Evolutionary conservation across 1,140 invertebrate species (phyloP).

Genomic region (Zaprionus tsacasi): DNA sequence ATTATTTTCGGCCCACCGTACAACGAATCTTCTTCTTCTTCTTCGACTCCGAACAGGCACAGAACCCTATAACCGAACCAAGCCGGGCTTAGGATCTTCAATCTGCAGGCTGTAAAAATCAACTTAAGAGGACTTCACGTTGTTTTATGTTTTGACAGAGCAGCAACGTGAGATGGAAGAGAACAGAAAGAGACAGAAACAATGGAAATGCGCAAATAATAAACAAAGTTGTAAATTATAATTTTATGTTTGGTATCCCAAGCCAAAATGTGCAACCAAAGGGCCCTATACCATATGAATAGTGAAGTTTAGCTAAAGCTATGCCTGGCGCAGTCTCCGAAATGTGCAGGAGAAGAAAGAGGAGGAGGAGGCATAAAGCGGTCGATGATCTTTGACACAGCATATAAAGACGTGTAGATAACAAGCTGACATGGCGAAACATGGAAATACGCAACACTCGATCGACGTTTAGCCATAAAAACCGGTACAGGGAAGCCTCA

Average conservation of each 20-base stretch:
- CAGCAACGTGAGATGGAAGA: constrained; percentile 9
- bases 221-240: constrained; percentile 81
- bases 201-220: constrained; percentile 9
- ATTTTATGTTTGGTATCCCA: constrained; percentile 78
- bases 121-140: constrained; percentile 77
- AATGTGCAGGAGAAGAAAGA: constrained; percentile 6
- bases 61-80: too few relatives aligned
- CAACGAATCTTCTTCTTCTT: constrained; percentile 10
- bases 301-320: constrained; percentile 10
- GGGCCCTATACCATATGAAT: not conserved
- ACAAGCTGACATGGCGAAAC: constrained; percentile 16
- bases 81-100: constrained; percentile 29
- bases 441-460: constrained; percentile 31
- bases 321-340: constrained; percentile 35
- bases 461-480: constrained; percentile 23
- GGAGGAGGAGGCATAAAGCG: constrained; percentile 16
- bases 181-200: constrained; percentile 15
- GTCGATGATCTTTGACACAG: constrained; percentile 36
- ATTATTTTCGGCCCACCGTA: constrained; percentile 54
- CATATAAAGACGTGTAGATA: constrained; percentile 27
- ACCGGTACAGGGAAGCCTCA: not conserved
- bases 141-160: constrained; percentile 70
- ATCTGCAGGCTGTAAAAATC: constrained; percentile 65
- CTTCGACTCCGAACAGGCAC: constrained; percentile 2
- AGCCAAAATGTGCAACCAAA: constrained; percentile 51